Conservation (phyloP, 1,140 invertebrate species). For the Tribolium castaneum region DNA sequence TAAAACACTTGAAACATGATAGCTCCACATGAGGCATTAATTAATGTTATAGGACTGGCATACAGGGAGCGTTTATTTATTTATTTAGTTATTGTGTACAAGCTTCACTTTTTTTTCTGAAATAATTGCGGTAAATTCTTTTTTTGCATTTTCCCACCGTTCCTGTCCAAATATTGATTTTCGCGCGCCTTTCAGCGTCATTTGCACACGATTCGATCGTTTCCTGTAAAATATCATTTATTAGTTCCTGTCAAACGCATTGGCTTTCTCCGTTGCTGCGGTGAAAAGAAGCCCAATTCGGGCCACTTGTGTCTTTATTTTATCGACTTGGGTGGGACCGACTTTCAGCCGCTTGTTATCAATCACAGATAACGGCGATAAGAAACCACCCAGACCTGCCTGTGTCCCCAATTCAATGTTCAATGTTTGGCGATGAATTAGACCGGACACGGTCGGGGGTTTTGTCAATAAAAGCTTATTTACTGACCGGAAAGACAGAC, state of each 20-base stretch:
- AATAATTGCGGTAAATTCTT: background rate
- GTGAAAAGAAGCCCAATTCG: background rate
- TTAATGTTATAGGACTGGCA: background rate
- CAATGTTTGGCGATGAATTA: constrained; percentile 31
- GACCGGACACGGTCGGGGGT: constrained; percentile 25
- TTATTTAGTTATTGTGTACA: no score
- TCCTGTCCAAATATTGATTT: background rate
- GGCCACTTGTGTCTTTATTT: background rate
- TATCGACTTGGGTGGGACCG: constrained; percentile 39
- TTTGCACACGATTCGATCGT: background rate
- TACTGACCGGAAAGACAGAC: constrained; percentile 5
- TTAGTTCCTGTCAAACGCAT: background rate
- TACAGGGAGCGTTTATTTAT: no score
- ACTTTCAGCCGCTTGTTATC: constrained; percentile 30
- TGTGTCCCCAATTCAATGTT: constrained; percentile 7
- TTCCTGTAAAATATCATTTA: background rate
- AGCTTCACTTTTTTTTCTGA: no score
- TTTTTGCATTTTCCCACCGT: background rate
- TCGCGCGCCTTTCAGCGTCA: background rate
- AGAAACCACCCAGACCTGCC: constrained; percentile 28
- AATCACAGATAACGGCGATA: constrained; percentile 23
- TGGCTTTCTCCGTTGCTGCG: background rate
- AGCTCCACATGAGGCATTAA: background rate
- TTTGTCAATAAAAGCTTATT: constrained; percentile 42
- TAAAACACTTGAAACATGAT: background rate